Conservation (phyloP, 2,888 invertebrate genomes). For the Apamea crenata region DNA sequence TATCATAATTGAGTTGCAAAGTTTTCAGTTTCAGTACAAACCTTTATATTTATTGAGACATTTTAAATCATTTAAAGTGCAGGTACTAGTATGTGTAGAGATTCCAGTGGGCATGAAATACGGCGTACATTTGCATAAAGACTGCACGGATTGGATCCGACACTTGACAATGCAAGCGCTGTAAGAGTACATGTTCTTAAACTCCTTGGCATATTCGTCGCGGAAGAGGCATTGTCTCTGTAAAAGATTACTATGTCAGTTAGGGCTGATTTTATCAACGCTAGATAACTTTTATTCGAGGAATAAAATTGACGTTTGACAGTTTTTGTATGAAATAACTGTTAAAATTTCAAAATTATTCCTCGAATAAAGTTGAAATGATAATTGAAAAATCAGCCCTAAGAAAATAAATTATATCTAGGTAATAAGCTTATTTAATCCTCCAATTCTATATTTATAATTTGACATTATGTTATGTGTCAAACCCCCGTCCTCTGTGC, state of each 20-base stretch:
- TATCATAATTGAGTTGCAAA: not conserved
- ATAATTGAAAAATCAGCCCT: too few relatives aligned
- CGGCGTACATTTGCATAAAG: conserved; percentile 91
- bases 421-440: not conserved
- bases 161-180: conserved; percentile 91
- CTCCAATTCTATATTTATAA: not conserved
- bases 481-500: not conserved
- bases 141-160: conserved; percentile 86
- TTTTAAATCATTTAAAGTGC: conserved; percentile 77
- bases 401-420: not conserved
- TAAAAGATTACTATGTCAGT: not conserved
- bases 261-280: too few relatives aligned
- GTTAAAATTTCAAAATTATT: too few relatives aligned
- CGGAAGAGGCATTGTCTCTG: conserved; percentile 54
- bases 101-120: conserved; percentile 86
- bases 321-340: too few relatives aligned
- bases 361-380: too few relatives aligned
- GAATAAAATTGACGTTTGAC: too few relatives aligned
- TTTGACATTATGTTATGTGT: not conserved
- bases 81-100: conserved; percentile 65
- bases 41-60: conserved; percentile 90
- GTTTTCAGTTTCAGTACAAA: conserved; percentile 67
- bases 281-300: too few relatives aligned
- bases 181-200: conserved; percentile 88
- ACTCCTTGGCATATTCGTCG: conserved; percentile 60